Conservation (phyloP, 23 tunicate genomes). For the Ascidia mentula region DNA sequence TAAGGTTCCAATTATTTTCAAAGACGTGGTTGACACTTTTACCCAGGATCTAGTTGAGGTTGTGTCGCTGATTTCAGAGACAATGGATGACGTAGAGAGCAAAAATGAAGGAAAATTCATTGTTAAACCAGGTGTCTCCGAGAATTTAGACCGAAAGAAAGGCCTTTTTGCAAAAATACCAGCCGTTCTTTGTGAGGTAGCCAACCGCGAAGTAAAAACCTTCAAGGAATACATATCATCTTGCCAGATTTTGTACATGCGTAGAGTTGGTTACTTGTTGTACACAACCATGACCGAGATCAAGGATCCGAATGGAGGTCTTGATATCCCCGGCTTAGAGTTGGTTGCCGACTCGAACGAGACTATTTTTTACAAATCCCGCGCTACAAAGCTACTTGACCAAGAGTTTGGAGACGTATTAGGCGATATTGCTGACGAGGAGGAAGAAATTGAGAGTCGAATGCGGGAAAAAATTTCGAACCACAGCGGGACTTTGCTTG, state of each 20-base stretch:
- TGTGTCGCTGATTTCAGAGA: slow-evolving; percentile 39
- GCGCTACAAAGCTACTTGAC: slow-evolving; percentile 62
- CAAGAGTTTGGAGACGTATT: slow-evolving; percentile 75
- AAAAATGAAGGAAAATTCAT: slow-evolving; percentile 48
- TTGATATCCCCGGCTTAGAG: slow-evolving; percentile 52
- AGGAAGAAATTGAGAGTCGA: slow-evolving; percentile 49
- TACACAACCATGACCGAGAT: slow-evolving; percentile 29
- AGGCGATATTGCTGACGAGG: slow-evolving; percentile 71
- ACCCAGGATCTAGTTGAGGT: slow-evolving; percentile 45
- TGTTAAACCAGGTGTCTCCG: slow-evolving; percentile 63
- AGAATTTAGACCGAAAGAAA: slow-evolving; percentile 54
- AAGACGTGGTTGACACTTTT: slow-evolving; percentile 35
- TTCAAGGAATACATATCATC: slow-evolving; percentile 53
- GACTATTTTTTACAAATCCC: slow-evolving; percentile 72
- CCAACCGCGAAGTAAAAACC: slow-evolving; percentile 50
- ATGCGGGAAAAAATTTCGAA: slow-evolving; percentile 48
- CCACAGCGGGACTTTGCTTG: slow-evolving; percentile 28
- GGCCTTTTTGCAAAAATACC: slow-evolving; percentile 46
- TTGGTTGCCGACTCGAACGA: slow-evolving; percentile 63
- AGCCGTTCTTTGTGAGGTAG: slow-evolving; percentile 32
- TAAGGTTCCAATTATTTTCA: slow-evolving; percentile 40
- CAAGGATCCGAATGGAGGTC: slow-evolving; percentile 1
- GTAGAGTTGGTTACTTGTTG: slow-evolving; percentile 73
- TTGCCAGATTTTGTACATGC: slow-evolving; percentile 89
- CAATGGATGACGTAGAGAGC: slow-evolving; percentile 65